phyloP scores from a whole-genome alignment of 2,888 invertebrate species.

The Pristionchus entomophagus region DNA sequence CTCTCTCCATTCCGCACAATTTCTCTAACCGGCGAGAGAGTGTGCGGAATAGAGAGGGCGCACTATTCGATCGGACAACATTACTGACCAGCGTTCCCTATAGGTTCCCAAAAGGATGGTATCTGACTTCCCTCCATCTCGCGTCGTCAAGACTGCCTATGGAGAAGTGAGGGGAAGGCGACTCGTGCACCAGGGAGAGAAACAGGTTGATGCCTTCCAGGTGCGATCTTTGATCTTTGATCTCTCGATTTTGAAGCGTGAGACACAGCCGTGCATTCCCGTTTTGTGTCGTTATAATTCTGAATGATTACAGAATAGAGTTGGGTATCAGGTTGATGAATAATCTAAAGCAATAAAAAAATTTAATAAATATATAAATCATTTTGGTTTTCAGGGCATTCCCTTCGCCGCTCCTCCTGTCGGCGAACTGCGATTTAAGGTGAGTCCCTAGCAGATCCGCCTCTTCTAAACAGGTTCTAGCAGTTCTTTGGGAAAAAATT shows the following conservation, averaged over 20 bases:
- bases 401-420: slow-evolving; percentile 2
- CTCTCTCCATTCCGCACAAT: not conserved
- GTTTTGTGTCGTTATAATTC: no score
- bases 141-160: slow-evolving; percentile 11
- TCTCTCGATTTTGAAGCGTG: no score
- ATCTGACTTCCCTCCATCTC: not conserved
- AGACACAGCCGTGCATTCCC: no score
- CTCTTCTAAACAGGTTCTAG: no score
- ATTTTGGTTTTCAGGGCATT: slow-evolving; percentile 34
- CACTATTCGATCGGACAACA: not conserved
- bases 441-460: not conserved
- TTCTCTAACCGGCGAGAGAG: no score
- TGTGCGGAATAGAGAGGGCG: no score
- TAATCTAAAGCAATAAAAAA: no score
- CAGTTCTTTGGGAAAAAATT: no score
- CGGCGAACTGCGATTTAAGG: not conserved
- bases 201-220: slow-evolving; percentile 22
- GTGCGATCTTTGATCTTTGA: not conserved
- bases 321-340: no score
- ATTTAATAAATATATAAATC: not conserved
- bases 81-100: not conserved
- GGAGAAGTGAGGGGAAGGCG: slow-evolving; percentile 22
- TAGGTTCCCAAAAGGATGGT: not conserved
- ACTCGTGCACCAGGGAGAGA: not conserved
- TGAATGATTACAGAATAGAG: no score